Conservation (phyloP, 1,140 invertebrate species). For the Drosophila nigrodunni region DNA sequence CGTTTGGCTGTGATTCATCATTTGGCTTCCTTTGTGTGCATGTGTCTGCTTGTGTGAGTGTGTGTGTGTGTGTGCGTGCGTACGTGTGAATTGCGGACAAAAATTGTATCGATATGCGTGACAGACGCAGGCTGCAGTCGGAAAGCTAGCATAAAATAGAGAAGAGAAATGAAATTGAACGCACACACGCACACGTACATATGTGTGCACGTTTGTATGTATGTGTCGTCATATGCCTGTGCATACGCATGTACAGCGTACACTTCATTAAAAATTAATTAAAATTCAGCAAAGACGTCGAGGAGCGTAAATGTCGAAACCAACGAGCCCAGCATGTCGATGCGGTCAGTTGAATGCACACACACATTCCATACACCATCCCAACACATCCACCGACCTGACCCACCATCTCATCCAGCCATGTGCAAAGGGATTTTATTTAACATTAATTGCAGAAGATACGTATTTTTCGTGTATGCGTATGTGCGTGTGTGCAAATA, state of each 20-base stretch:
- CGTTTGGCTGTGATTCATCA: slow-evolving; percentile 76
- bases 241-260: slow-evolving; percentile 6
- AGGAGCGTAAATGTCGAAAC: slow-evolving; percentile 19
- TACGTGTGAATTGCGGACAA: slow-evolving; percentile 6
- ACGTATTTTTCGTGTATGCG: neutral
- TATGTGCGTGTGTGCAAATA: neutral
- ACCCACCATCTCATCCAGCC: neutral
- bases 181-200: slow-evolving; percentile 30
- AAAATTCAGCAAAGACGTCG: slow-evolving; percentile 64
- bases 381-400: neutral
- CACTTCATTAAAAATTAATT: slow-evolving; percentile 80
- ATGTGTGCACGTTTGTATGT: neutral
- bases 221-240: neutral
- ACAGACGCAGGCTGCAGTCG: slow-evolving; percentile 19
- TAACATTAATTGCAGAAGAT: slow-evolving; percentile 20
- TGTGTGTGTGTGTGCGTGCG: slow-evolving; percentile 3
- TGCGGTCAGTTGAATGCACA: slow-evolving; percentile 23
- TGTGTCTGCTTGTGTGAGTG: neutral
- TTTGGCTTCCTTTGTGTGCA: slow-evolving; percentile 44
- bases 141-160: slow-evolving; percentile 30
- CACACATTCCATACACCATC: neutral
- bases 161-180: slow-evolving; percentile 5
- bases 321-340: slow-evolving; percentile 10
- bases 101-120: slow-evolving; percentile 47
- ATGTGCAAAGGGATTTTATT: slow-evolving; percentile 1